These are phyloP conservation scores for Zhengitettix transpicula DNA, from an alignment of 2,888 invertebrate genomes.

Conservation along the genomic window DNA sequence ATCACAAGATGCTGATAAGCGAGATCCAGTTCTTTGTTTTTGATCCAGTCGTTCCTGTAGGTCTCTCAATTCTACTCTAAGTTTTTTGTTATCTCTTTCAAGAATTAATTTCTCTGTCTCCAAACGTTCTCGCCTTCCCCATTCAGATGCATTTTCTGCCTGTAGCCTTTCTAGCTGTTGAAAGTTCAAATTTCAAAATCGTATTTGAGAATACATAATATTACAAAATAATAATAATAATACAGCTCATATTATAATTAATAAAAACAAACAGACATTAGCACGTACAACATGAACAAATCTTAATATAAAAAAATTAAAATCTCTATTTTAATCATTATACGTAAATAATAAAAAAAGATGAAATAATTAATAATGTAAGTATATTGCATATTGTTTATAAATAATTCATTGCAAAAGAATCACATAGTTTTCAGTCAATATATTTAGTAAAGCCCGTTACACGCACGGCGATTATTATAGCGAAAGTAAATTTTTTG, in stretches of 20 bases:
- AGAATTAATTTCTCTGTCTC: conserved; percentile 80
- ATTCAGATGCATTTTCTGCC: conserved; percentile 84
- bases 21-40: conserved; percentile 42
- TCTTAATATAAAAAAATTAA: neutral
- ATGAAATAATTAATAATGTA: neutral
- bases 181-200: neutral
- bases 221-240: neutral
- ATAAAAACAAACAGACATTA: too few species aligned
- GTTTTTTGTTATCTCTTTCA: conserved; percentile 77
- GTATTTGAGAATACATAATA: neutral
- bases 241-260: too few species aligned
- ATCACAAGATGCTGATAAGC: conserved; percentile 29
- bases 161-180: conserved; percentile 66
- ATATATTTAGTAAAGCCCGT: too few species aligned
- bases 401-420: too few species aligned
- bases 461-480: too few species aligned
- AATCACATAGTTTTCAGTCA: too few species aligned
- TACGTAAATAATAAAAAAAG: neutral
- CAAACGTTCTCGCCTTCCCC: conserved; percentile 77
- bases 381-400: neutral
- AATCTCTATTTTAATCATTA: neutral
- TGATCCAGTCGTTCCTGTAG: conserved; percentile 49
- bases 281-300: too few species aligned
- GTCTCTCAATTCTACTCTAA: conserved; percentile 49
- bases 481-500: too few species aligned